Evolutionary conservation across 2,113 vertebrate species (phyloP), one percentile per base, ranked within the genome.

Genomic region (Phodopus roborovskii): DNA sequence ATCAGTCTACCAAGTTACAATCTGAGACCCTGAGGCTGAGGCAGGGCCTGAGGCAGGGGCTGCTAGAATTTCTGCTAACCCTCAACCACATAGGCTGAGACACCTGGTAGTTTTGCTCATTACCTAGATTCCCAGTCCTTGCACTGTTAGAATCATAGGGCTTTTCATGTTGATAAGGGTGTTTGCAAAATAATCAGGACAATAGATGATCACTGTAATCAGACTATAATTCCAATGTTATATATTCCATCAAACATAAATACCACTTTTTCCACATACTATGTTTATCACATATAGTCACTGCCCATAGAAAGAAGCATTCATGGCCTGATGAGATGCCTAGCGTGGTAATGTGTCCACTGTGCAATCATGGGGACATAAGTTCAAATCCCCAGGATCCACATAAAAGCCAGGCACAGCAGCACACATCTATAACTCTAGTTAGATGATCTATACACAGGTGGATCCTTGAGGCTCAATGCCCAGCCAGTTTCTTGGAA

Each of bases 161-260:
- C 17, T 88, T 94, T 94, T 92, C 75, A 56, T 92, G 85, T 91
- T 88, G 45, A 91, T 75, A 12, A 88, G 7, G 22, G 66, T 15
- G 9, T 91, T 90, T 58, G 53, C 85, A 95, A 93, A 95, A 68
- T 96, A 94, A 94, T 85, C n/a, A 58, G 60, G 77, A 95, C 71
- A 91, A 92, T 17, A 96, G 53, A 90, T 7, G 70, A 94, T 88
- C 92, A 95, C 58, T 70, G 5, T 94, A 90, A 92, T 90, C 74
- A 93, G 28, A 84, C n/a, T 79, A 86, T 70, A 79, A 62, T 42
- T 71, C 33, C 85, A 82, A 92, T 87, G 79, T 79, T 58, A 33
- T 62, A 13, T 50, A 73, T 9, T 82, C 33, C 12, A 70, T 92
- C 89, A 73, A 88, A 83, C 68, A 39, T 39, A 96, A 95, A 94